These are phyloP conservation scores for Cryptocephalus primarius DNA, from an alignment of 2,888 invertebrate genomes.

Conservation along the genomic window DNA sequence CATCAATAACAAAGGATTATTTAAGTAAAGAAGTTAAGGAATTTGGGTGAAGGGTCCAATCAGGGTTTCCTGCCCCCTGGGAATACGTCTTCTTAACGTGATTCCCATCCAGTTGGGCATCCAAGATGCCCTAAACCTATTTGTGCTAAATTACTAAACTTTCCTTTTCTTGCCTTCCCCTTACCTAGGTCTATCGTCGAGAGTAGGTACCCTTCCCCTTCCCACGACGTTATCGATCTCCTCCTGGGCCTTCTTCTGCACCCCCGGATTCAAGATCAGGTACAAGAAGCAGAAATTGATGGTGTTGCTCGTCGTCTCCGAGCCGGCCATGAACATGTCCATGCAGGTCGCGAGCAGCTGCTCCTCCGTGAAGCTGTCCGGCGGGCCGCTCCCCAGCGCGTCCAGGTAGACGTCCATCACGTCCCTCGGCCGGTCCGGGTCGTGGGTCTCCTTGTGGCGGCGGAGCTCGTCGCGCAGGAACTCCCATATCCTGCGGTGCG, in stretches of 20 bases:
- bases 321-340: slow-evolving; percentile 81
- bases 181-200: slow-evolving; percentile 62
- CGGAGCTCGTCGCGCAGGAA: slow-evolving; percentile 62
- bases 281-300: slow-evolving; percentile 68
- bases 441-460: slow-evolving; percentile 55
- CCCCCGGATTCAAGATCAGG: slow-evolving; percentile 56
- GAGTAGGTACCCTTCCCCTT: slow-evolving; percentile 51
- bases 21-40: no score
- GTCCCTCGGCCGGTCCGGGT: slow-evolving; percentile 54
- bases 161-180: slow-evolving; percentile 16
- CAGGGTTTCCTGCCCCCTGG: no score
- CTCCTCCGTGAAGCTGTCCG: slow-evolving; percentile 47
- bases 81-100: no score
- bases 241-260: slow-evolving; percentile 63
- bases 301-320: slow-evolving; percentile 74
- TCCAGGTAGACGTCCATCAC: slow-evolving; percentile 75
- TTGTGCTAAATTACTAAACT: no score
- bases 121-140: no score
- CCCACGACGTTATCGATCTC: slow-evolving; percentile 71
- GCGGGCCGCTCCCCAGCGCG: slow-evolving; percentile 44
- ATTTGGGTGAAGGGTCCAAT: no score
- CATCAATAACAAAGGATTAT: no score
- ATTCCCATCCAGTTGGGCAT: no score
- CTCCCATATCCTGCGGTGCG: slow-evolving; percentile 60
- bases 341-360: slow-evolving; percentile 70